Evolutionary conservation across 2,797 vertebrate species (phyloP).

Genomic region (Sylvilagus floridanus): DNA sequence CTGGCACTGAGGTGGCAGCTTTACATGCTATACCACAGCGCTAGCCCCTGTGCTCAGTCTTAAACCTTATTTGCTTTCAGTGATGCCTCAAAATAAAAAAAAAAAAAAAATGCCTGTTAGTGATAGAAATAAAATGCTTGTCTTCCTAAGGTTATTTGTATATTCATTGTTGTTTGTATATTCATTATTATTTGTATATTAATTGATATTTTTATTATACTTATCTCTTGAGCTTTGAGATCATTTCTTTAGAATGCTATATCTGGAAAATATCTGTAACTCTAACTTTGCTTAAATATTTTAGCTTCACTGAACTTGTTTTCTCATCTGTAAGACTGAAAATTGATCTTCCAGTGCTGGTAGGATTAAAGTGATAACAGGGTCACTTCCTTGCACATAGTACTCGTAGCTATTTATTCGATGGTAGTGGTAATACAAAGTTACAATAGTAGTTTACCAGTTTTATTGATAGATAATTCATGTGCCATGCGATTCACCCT

Average conservation of each 20-base stretch:
- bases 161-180: not conserved
- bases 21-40: too few relatives aligned
- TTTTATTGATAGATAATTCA: slow-evolving; percentile 17
- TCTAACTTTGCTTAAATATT: slow-evolving; percentile 41
- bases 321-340: slow-evolving; percentile 29
- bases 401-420: not conserved
- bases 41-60: too few relatives aligned
- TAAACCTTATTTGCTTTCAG: slow-evolving; percentile 1
- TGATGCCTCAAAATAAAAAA: not conserved
- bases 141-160: slow-evolving; percentile 40
- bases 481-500: not conserved
- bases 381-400: slow-evolving; percentile 5
- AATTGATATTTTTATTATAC: not conserved
- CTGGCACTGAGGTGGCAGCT: too few relatives aligned
- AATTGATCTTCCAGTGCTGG: not conserved
- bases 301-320: slow-evolving; percentile 48
- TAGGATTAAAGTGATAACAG: not conserved
- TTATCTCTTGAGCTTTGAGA: not conserved
- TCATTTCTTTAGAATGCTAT: not conserved
- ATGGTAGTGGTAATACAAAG: slow-evolving; percentile 10
- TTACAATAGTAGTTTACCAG: not conserved
- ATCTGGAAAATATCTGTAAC: slow-evolving; percentile 1
- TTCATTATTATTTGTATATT: slow-evolving; percentile 12
- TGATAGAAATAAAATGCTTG: slow-evolving; percentile 40
- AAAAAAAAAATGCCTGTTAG: not conserved